Conservation (phyloP, 2,888 invertebrate species). For the Didymodactylos carnosus region DNA sequence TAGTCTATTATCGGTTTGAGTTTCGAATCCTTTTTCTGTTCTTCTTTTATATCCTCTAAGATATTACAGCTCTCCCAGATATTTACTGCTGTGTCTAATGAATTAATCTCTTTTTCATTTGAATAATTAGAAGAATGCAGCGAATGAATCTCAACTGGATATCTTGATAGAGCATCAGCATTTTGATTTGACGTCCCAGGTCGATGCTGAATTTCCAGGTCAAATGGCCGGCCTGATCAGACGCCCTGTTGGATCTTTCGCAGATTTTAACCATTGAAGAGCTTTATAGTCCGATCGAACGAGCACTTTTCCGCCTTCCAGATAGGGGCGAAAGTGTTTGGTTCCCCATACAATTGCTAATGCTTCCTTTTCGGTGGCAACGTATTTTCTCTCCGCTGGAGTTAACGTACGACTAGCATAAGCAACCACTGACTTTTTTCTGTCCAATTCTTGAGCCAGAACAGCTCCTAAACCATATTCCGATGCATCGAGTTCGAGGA, state of each 20-base stretch:
- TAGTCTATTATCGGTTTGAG: no score
- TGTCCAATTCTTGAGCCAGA: neutral
- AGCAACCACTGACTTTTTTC: neutral
- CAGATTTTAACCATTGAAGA: neutral
- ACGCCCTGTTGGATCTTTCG: neutral
- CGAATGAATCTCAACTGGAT: no score
- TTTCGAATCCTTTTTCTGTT: no score
- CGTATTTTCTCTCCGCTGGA: neutral
- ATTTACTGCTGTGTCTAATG: no score
- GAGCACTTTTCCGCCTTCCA: neutral
- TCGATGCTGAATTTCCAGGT: neutral
- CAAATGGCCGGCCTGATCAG: neutral
- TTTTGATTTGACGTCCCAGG: neutral
- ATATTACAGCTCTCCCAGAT: no score
- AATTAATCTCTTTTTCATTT: no score
- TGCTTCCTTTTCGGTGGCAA: neutral
- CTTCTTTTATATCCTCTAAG: no score
- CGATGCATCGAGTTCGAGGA: conserved; percentile 1
- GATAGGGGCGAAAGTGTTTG: neutral
- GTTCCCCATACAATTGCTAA: conserved; percentile 1
- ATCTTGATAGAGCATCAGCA: neutral
- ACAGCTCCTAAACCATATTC: neutral
- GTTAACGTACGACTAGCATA: neutral
- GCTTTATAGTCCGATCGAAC: neutral
- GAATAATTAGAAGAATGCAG: no score